Evolutionary conservation across 2,888 invertebrate species (phyloP).

Genomic region (Lepetodrilus schrolli): DNA sequence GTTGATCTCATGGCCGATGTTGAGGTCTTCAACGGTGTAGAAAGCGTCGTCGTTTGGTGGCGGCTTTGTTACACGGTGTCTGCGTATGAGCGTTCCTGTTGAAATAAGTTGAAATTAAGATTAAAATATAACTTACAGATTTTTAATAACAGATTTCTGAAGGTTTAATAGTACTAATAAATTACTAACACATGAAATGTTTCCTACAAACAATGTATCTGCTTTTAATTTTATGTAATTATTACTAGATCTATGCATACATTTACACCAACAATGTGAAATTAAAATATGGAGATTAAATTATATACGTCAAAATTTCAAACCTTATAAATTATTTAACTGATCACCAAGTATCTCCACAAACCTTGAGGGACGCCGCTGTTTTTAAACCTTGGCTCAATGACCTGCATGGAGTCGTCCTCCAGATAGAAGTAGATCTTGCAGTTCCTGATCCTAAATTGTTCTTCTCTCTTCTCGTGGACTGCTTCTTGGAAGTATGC

Average conservation of each 20-base stretch:
- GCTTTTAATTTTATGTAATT: no score
- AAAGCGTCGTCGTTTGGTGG: slow-evolving; percentile 83
- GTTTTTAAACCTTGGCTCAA: slow-evolving; percentile 87
- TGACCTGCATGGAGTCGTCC: slow-evolving; percentile 92
- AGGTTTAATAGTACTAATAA: no score
- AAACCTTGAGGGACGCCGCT: slow-evolving; percentile 90
- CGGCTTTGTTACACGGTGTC: slow-evolving; percentile 87
- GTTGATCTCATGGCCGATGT: slow-evolving; percentile 85
- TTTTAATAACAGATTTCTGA: no score
- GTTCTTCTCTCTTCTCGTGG: slow-evolving; percentile 82
- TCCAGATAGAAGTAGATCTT: slow-evolving; percentile 91
- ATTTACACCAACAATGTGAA: no score
- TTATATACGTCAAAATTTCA: no score
- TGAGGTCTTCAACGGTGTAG: slow-evolving; percentile 89
- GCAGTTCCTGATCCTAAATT: slow-evolving; percentile 85
- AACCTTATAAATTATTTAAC: no score
- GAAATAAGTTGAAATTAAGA: background rate
- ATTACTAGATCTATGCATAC: no score
- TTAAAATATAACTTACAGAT: background rate
- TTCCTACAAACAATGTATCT: no score
- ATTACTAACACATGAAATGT: no score
- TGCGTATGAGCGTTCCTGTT: slow-evolving; percentile 85
- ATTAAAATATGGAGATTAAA: no score
- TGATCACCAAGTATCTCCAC: no score
- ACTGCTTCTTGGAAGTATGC: slow-evolving; percentile 87